phyloP scores from a whole-genome alignment of 2,113 vertebrate species.

The Aegypius monachus region DNA sequence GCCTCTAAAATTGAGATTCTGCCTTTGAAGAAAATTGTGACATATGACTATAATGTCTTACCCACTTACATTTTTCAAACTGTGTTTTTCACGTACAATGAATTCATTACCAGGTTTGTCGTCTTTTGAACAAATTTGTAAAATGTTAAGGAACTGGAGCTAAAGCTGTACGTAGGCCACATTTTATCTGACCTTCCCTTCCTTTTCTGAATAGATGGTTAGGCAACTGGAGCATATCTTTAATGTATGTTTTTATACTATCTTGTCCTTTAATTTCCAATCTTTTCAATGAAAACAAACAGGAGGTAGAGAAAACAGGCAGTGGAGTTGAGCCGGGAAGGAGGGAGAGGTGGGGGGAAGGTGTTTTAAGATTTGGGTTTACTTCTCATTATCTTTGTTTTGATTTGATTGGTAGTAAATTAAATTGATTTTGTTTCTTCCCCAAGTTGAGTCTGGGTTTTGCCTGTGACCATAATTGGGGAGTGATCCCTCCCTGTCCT shows the following conservation, averaged over 20 bases:
- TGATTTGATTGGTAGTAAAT: too few species aligned
- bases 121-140: not conserved
- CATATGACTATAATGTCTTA: not conserved
- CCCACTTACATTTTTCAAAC: not conserved
- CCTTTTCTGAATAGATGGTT: not conserved
- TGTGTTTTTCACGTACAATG: not conserved
- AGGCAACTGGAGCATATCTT: not conserved
- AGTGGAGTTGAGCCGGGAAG: too few species aligned
- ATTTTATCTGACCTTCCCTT: not conserved
- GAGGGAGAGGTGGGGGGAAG: too few species aligned
- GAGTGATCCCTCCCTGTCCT: too few species aligned
- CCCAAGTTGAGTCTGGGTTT: too few species aligned
- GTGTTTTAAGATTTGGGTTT: too few species aligned
- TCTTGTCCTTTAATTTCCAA: not conserved
- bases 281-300: not conserved
- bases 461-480: too few species aligned
- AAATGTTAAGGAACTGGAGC: not conserved
- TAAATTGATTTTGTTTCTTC: too few species aligned
- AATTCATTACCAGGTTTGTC: not conserved
- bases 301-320: not conserved
- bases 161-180: not conserved
- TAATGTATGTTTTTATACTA: not conserved
- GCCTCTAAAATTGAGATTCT: not conserved
- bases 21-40: not conserved
- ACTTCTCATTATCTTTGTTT: too few species aligned